Base-by-base conservation (phyloP, 2,888 invertebrate species). In the Pyrrhopygopsis socrates region DNA sequence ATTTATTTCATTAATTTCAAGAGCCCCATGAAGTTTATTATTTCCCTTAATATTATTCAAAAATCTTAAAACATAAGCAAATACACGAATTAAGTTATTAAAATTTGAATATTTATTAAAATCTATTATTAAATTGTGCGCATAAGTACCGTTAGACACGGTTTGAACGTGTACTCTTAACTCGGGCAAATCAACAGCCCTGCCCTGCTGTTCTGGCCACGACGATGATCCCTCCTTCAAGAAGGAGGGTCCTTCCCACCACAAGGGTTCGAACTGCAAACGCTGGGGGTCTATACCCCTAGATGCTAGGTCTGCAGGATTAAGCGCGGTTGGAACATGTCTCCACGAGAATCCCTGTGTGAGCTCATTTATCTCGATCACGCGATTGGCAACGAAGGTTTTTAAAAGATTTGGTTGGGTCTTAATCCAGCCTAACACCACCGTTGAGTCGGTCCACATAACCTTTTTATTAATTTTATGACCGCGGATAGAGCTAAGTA, bases 381-480 rank as follows among this genome's bases (percentile, higher is more conserved):
- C 74, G n/a, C 87, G 50, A 58, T 91, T 91, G 18, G 77, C 67
- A 2, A 91, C 91, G 45, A 91, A 90, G 2, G 88, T 60, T 63
- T 84, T 78, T 27, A 74, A 78, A 41, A 83, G 45, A 38, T 22
- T 54, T 29, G 75, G 34, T 2, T 83, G 41, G 27, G 24, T 22
- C 8, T 58, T 45, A 2, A 87, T n/a, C 91, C 88, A 91, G 2
- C 83, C 87, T 0, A 91, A 70, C 0, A 90, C 88, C 13, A 90
- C 80, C 20, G 78, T 90, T 11, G 90, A 88, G 50, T 91, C 91
- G 34, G 71, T 75, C 90, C 88, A 90, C 65, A 86, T 76, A 2
- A 83, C 50, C n/a, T 75, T 67, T 41, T 45, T 24, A 58, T 20
- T 13, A 3, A 80, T 27, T 29, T 68, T 63, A n/a, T n/a, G n/a